Conservation (phyloP, 2,113 vertebrate species). For the Zingel zingel region DNA sequence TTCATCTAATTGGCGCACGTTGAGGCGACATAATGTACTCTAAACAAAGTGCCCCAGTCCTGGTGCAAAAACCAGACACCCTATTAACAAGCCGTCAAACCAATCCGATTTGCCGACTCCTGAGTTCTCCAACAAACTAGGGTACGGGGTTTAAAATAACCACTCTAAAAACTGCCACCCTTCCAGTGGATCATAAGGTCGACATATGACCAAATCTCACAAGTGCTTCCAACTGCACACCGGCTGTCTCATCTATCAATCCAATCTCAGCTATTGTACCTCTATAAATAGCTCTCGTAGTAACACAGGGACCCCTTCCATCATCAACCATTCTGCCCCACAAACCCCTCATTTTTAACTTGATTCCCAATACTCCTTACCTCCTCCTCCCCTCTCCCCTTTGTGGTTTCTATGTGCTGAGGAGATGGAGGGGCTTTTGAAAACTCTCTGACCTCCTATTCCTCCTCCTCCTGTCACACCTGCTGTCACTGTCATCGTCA, state of each 20-base stretch:
- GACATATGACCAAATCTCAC: background rate
- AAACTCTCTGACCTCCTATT: conserved; percentile 56
- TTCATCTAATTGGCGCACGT: background rate
- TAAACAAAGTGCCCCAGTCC: background rate
- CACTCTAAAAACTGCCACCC: background rate
- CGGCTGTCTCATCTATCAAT: conserved; percentile 2
- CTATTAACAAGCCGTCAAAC: background rate
- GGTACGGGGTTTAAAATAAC: background rate
- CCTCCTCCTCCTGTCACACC: conserved; percentile 55
- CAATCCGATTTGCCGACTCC: background rate
- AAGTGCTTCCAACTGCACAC: background rate
- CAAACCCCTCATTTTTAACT: conserved; percentile 19
- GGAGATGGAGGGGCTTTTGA: conserved; percentile 58
- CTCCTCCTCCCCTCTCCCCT: conserved; percentile 16
- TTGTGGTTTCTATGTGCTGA: conserved; percentile 74
- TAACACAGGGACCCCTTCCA: background rate
- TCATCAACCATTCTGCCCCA: background rate
- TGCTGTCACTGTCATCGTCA: conserved; percentile 70
- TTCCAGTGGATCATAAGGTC: background rate
- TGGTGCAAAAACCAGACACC: background rate
- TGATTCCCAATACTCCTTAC: conserved; percentile 3
- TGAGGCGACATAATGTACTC: background rate
- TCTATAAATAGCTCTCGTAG: background rate
- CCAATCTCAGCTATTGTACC: background rate
- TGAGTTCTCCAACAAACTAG: background rate